A percentile compares a stretch with the other conserved stretches of the same genome.
phyloP scores from a whole-genome alignment of 2,797 vertebrate species.

The Heliangelus exortis region DNA sequence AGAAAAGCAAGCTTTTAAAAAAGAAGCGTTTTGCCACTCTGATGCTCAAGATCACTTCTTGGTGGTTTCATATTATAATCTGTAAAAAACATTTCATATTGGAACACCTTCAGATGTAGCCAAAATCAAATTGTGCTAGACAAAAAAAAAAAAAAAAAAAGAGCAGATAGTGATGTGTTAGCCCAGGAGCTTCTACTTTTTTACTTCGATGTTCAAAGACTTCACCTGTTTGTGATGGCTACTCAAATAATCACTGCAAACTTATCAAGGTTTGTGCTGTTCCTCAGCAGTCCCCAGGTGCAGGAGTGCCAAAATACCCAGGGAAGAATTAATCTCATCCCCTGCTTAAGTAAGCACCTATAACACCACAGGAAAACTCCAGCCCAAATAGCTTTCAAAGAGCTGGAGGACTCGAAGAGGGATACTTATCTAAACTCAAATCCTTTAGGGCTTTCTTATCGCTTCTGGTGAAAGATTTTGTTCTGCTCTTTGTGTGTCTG shows the following conservation, averaged over 20 bases:
- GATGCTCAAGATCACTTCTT: accelerated
- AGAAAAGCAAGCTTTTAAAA: neutral
- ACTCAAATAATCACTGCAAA: neutral
- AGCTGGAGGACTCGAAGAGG: neutral
- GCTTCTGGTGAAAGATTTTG: slow-evolving; percentile 5
- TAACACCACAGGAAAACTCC: neutral
- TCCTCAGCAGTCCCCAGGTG: neutral
- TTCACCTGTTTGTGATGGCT: neutral
- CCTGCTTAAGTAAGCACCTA: neutral
- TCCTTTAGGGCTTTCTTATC: neutral
- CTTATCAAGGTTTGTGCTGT: neutral
- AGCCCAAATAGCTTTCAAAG: neutral
- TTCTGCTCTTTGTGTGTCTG: slow-evolving; percentile 27
- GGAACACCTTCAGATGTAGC: neutral
- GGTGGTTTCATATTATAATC: neutral
- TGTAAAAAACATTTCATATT: neutral
- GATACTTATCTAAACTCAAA: neutral
- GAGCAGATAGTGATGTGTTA: neutral
- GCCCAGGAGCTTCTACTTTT: neutral
- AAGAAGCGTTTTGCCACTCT: neutral
- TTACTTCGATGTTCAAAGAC: neutral
- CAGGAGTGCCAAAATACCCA: neutral
- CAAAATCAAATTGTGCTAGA: neutral
- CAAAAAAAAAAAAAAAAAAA: neutral
- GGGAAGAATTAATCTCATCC: neutral